These are phyloP conservation scores for Caprella mutica DNA, from an alignment of 2,888 invertebrate genomes.

Conservation along the genomic window DNA sequence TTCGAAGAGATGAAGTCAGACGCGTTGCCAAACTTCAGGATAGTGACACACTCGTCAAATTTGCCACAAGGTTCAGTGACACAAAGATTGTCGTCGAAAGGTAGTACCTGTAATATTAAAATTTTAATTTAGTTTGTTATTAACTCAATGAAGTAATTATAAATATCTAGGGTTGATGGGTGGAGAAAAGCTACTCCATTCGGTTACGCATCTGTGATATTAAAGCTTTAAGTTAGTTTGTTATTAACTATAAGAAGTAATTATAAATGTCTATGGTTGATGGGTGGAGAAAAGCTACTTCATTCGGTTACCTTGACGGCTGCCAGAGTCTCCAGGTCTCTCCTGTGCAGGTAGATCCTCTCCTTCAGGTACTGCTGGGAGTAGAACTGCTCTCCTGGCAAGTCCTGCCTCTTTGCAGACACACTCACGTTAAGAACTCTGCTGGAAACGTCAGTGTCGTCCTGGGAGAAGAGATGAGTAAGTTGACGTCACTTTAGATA, in stretches of 20 bases:
- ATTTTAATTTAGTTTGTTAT: no score
- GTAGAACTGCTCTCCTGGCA: constrained; percentile 65
- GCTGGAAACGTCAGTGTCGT: constrained; percentile 71
- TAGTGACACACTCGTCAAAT: constrained; percentile 81
- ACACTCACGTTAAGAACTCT: constrained; percentile 88
- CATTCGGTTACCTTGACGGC: constrained; percentile 48
- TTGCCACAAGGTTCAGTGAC: constrained; percentile 89
- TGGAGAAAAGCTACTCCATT: no score
- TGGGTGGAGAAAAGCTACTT: background rate
- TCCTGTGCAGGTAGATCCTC: constrained; percentile 81
- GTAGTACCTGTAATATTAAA: constrained; percentile 54
- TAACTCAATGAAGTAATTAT: no score
- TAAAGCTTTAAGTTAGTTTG: no score
- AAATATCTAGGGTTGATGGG: no score
- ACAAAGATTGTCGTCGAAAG: constrained; percentile 93
- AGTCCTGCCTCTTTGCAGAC: constrained; percentile 70
- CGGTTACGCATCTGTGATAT: no score
- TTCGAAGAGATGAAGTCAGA: constrained; percentile 78
- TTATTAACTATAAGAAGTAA: no score
- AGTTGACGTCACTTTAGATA: no score
- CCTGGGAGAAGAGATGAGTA: no score
- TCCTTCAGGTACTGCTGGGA: constrained; percentile 81
- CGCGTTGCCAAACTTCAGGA: constrained; percentile 83
- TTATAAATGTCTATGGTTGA: no score
- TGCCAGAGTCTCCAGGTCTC: constrained; percentile 54